Conservation (phyloP, 2,888 invertebrate genomes). For the Acrocera orbiculus region DNA sequence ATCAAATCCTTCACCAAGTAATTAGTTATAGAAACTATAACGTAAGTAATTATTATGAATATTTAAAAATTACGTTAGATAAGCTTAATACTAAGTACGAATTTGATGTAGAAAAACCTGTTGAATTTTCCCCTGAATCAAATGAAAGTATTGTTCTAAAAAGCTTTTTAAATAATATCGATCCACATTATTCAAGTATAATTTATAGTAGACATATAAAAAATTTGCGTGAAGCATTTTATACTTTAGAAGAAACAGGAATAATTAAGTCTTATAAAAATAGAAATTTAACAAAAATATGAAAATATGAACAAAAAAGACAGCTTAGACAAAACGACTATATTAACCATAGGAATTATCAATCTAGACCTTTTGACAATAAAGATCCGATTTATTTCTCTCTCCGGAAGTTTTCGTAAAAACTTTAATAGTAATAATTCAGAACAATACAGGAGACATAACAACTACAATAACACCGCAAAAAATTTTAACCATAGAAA, state of each 20-base stretch:
- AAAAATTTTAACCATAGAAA: not conserved
- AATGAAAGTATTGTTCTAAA: constrained; percentile 12
- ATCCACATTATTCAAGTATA: constrained; percentile 8
- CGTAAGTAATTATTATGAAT: constrained; percentile 12
- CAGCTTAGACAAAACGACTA: not conserved
- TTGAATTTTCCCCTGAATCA: constrained; percentile 9
- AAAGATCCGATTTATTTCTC: too few relatives aligned
- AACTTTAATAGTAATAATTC: not conserved
- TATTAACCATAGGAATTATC: not conserved
- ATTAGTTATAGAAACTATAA: constrained; percentile 6
- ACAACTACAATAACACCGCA: not conserved
- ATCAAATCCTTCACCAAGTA: constrained; percentile 8
- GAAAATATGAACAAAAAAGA: not conserved
- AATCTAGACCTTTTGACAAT: too few relatives aligned
- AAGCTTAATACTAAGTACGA: constrained; percentile 12
- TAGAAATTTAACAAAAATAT: not conserved
- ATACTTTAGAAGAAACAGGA: constrained; percentile 11
- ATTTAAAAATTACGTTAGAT: constrained; percentile 11
- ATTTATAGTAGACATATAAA: constrained; percentile 10
- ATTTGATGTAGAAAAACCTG: constrained; percentile 9
- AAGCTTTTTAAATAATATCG: constrained; percentile 10
- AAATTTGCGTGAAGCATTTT: constrained; percentile 11
- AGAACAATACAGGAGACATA: not conserved
- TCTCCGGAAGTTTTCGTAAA: too few relatives aligned
- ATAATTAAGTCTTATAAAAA: constrained; percentile 5